phyloP scores from a whole-genome alignment of 2,888 invertebrate genomes.

The Acanthoscelides obtectus region DNA sequence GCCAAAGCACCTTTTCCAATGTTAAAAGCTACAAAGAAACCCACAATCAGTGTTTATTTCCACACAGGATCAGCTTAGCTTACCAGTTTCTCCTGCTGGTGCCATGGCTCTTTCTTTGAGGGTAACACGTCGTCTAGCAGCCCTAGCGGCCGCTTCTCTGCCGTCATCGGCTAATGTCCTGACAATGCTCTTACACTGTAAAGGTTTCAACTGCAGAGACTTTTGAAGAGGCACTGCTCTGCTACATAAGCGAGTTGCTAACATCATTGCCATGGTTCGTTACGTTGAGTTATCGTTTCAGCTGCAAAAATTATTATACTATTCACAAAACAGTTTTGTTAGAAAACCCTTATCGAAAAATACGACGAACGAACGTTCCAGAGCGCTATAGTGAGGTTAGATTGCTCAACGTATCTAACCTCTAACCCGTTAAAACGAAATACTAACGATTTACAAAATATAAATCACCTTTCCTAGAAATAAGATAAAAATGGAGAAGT shows the following conservation, averaged over 20 bases:
- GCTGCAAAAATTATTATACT: neutral
- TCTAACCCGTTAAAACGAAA: neutral
- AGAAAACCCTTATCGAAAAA: neutral
- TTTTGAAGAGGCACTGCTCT: slow-evolving; percentile 41
- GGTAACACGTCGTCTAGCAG: slow-evolving; percentile 51
- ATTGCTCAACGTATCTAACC: neutral
- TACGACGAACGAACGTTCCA: neutral
- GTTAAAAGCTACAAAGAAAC: slow-evolving; percentile 63
- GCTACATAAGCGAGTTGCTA: slow-evolving; percentile 35
- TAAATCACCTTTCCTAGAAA: neutral
- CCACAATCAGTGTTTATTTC: slow-evolving; percentile 1
- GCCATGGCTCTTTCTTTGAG: slow-evolving; percentile 70
- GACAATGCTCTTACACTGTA: slow-evolving; percentile 32
- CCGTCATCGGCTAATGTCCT: slow-evolving; percentile 55
- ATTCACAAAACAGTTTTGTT: neutral
- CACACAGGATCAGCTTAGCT: no score
- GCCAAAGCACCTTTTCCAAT: slow-evolving; percentile 84
- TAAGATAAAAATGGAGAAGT: no score
- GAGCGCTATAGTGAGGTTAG: neutral
- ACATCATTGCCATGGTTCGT: slow-evolving; percentile 35
- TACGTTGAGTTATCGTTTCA: neutral
- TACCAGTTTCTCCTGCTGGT: slow-evolving; percentile 74
- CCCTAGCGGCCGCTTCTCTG: slow-evolving; percentile 41
- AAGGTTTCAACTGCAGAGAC: slow-evolving; percentile 43
- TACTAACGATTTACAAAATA: neutral